A percentile compares a stretch with the other conserved stretches of the same genome.
Evolutionary conservation across 2,888 invertebrate species (phyloP).

Genomic region (Carcina quercana): DNA sequence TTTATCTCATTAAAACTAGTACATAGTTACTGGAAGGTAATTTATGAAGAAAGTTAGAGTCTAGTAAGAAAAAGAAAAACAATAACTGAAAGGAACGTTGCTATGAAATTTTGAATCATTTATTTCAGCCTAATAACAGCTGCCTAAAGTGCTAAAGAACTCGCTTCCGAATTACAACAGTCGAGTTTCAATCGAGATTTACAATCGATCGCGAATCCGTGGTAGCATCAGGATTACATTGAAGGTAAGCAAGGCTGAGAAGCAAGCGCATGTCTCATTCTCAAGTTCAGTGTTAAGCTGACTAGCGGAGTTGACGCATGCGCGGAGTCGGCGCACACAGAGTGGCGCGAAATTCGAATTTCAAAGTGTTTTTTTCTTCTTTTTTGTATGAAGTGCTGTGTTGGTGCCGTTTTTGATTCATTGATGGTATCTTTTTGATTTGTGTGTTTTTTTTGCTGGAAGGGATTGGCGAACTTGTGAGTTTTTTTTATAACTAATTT

Average conservation of each 20-base stretch:
- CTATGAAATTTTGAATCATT: no score
- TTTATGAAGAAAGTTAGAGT: no score
- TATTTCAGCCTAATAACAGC: no score
- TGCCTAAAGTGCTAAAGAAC: no score
- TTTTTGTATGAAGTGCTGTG: slow-evolving; percentile 22
- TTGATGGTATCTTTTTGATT: background rate
- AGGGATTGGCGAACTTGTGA: background rate
- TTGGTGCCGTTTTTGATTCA: slow-evolving; percentile 6
- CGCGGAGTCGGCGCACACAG: slow-evolving; percentile 18
- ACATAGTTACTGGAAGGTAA: no score
- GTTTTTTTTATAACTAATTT: slow-evolving; percentile 1
- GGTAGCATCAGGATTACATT: slow-evolving; percentile 4
- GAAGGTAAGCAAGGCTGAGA: slow-evolving; percentile 41
- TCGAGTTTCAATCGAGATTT: background rate
- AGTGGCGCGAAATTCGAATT: slow-evolving; percentile 22
- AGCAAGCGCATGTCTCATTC: slow-evolving; percentile 30
- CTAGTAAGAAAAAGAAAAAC: no score
- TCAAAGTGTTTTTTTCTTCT: slow-evolving; percentile 21
- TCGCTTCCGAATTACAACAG: background rate
- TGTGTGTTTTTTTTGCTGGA: slow-evolving; percentile 1
- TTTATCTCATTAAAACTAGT: no score
- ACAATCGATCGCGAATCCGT: background rate
- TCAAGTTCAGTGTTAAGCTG: slow-evolving; percentile 61
- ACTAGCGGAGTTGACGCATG: slow-evolving; percentile 35
- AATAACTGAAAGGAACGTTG: no score